phyloP scores from a whole-genome alignment of 2,797 vertebrate species.

The Sarcoramphus papa region DNA sequence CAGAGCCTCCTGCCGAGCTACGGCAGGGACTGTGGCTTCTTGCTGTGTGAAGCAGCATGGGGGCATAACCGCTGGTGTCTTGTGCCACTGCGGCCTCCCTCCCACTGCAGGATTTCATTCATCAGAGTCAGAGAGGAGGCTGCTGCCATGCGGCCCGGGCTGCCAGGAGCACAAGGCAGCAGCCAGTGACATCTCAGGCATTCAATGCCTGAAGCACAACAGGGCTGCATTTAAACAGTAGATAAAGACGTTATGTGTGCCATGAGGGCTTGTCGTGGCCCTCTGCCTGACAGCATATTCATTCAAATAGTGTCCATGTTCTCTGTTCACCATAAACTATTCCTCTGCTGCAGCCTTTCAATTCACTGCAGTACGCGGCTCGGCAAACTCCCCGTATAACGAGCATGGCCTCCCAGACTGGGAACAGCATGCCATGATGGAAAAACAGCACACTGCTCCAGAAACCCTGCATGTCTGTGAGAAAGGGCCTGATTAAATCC shows the following conservation, averaged over 20 bases:
- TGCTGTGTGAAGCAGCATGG: fast-evolving
- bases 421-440: background rate
- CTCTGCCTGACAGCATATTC: background rate
- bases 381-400: background rate
- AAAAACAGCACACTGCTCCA: background rate
- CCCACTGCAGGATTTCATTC: background rate
- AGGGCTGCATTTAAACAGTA: background rate
- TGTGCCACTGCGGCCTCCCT: background rate
- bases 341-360: slow-evolving; percentile 4
- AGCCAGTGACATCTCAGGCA: background rate
- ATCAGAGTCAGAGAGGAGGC: background rate
- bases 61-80: background rate
- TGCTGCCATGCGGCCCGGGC: background rate
- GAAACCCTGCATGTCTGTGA: background rate
- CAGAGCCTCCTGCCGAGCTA: background rate
- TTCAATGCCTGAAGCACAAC: background rate
- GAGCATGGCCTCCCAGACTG: background rate
- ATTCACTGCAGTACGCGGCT: background rate
- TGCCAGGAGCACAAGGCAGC: background rate
- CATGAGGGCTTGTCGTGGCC: background rate
- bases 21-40: background rate
- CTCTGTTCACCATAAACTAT: background rate
- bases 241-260: background rate
- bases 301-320: background rate
- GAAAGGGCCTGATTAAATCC: background rate